phyloP scores from a whole-genome alignment of 2,113 vertebrate genomes.

The Ageneiosus marmoratus region DNA sequence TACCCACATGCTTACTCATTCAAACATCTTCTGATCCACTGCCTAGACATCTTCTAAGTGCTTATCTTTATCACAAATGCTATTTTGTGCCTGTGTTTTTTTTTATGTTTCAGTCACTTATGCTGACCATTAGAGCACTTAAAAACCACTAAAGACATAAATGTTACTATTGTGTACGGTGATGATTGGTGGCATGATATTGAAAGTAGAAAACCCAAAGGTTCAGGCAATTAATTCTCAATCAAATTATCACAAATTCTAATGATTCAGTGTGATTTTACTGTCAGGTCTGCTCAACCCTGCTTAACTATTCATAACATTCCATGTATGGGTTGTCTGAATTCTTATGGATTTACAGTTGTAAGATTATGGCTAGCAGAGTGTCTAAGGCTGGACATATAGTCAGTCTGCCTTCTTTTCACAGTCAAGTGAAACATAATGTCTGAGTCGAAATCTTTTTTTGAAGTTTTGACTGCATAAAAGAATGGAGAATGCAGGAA shows the following conservation, averaged over 20 bases:
- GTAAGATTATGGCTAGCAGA: background rate
- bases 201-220: background rate
- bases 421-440: constrained; percentile 18
- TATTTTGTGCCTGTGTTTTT: background rate
- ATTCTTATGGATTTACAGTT: background rate
- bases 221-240: background rate
- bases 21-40: background rate
- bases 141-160: background rate
- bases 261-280: background rate
- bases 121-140: background rate
- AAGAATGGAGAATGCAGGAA: constrained; percentile 26
- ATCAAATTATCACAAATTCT: background rate
- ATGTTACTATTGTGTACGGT: background rate
- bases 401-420: background rate
- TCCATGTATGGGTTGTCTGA: background rate
- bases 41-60: background rate
- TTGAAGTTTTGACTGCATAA: constrained; percentile 49
- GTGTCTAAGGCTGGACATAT: background rate
- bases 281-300: background rate
- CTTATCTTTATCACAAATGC: background rate
- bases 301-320: background rate
- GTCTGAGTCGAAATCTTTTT: constrained; percentile 35
- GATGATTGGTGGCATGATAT: background rate
- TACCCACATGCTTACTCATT: background rate
- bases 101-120: background rate